A percentile compares a stretch with the other conserved stretches of the same genome.
These are phyloP conservation scores for Mormyrops boulengeri DNA, from an alignment of 2,797 vertebrate genomes.

Conservation along the genomic window DNA sequence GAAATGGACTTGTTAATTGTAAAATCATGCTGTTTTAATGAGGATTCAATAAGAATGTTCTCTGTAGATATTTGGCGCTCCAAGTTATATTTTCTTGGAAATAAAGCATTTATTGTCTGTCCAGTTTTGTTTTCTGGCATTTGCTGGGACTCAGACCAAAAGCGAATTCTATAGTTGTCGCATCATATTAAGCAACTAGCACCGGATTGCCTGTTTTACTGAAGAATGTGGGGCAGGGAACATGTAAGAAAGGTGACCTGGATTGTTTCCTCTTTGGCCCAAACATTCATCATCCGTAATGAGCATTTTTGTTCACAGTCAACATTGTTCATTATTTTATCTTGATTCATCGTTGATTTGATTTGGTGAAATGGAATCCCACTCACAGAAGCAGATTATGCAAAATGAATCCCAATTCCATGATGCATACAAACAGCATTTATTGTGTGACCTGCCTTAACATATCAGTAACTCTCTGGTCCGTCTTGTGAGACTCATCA, in stretches of 20 bases:
- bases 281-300: background rate
- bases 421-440: too few species aligned
- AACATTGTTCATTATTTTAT: background rate
- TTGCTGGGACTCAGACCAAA: constrained; percentile 11
- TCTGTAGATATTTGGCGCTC: background rate
- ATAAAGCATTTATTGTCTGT: background rate
- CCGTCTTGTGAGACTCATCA: too few species aligned
- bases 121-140: background rate
- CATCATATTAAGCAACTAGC: constrained; percentile 2
- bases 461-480: too few species aligned
- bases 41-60: constrained; percentile 4
- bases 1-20: background rate
- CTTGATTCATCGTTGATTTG: background rate
- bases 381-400: background rate
- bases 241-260: background rate
- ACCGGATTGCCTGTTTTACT: background rate
- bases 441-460: too few species aligned
- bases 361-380: background rate
- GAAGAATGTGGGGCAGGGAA: background rate
- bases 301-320: background rate
- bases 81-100: background rate
- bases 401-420: too few species aligned
- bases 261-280: background rate
- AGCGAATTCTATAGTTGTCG: constrained; percentile 8
- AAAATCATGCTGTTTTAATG: background rate